A percentile compares a stretch with the other conserved stretches of the same genome.
Evolutionary conservation across 1,140 invertebrate genomes (phyloP).

Genomic region (Onthophagus taurus): DNA sequence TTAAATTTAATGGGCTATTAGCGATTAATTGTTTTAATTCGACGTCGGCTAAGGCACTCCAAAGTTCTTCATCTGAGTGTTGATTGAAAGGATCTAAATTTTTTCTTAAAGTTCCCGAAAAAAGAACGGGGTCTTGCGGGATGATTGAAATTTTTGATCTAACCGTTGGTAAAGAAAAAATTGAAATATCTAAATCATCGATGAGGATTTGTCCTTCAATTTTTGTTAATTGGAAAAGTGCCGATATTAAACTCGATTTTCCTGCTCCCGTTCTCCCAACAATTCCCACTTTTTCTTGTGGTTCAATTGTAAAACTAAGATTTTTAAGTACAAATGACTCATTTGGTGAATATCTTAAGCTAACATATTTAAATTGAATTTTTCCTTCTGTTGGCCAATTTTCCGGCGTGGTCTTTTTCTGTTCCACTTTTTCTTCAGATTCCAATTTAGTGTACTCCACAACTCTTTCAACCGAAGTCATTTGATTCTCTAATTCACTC

Average conservation of each 20-base stretch:
- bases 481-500: slow-evolving; percentile 60
- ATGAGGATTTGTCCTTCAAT: slow-evolving; percentile 56
- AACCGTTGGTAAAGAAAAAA: slow-evolving; percentile 46
- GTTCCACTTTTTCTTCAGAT: slow-evolving; percentile 31
- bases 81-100: slow-evolving; percentile 52
- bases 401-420: slow-evolving; percentile 40
- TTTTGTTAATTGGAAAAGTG: slow-evolving; percentile 59
- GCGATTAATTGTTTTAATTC: slow-evolving; percentile 40
- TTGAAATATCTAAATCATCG: slow-evolving; percentile 45
- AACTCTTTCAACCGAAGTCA: slow-evolving; percentile 57
- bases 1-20: slow-evolving; percentile 36
- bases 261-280: slow-evolving; percentile 67
- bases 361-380: slow-evolving; percentile 49
- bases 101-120: slow-evolving; percentile 54
- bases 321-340: slow-evolving; percentile 44
- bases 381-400: slow-evolving; percentile 56
- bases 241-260: slow-evolving; percentile 63
- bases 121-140: slow-evolving; percentile 65
- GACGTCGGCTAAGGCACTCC: slow-evolving; percentile 45
- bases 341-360: slow-evolving; percentile 41
- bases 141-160: slow-evolving; percentile 58
- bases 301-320: slow-evolving; percentile 44
- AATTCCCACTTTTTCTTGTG: slow-evolving; percentile 59
- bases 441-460: slow-evolving; percentile 36
- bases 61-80: slow-evolving; percentile 44